Percentiles rank a stretch among this genome's conserved stretches.
Conservation (phyloP, 2,113 vertebrate genomes). For the Dissostichus mawsoni region DNA sequence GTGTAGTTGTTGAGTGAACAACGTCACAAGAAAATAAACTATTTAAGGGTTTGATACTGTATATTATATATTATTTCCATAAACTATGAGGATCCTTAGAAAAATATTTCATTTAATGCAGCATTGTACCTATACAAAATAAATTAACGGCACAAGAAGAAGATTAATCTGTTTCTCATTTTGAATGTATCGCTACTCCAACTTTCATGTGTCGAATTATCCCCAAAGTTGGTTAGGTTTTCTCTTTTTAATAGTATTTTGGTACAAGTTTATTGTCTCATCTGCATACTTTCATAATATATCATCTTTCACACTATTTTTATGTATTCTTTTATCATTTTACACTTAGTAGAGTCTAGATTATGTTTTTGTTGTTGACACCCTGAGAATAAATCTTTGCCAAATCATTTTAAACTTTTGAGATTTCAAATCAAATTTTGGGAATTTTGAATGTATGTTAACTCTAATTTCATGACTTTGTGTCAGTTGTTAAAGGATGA, state of each 20-base stretch:
- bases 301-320: conserved; percentile 25
- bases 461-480: conserved; percentile 18
- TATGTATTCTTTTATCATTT: conserved; percentile 14
- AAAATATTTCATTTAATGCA: conserved; percentile 86
- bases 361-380: conserved; percentile 39
- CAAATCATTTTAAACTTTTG: conserved; percentile 39
- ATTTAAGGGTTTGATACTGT: conserved; percentile 56
- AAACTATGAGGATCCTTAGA: conserved; percentile 80
- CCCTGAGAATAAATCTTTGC: conserved; percentile 67
- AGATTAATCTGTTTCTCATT: conserved; percentile 24
- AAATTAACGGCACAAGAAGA: conserved; percentile 63
- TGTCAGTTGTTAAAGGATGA: neutral
- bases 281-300: conserved; percentile 18
- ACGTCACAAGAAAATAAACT: conserved; percentile 53
- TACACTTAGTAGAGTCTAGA: conserved; percentile 29
- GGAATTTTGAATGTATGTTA: neutral
- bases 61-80: conserved; percentile 73
- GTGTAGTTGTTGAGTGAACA: conserved; percentile 28
- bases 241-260: neutral
- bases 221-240: conserved; percentile 23
- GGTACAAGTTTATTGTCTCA: conserved; percentile 21
- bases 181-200: conserved; percentile 29
- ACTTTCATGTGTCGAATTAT: conserved; percentile 4
- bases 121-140: conserved; percentile 79
- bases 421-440: neutral